Base-by-base conservation (phyloP, 2,797 vertebrate species). In the Pangasius macronema region DNA sequence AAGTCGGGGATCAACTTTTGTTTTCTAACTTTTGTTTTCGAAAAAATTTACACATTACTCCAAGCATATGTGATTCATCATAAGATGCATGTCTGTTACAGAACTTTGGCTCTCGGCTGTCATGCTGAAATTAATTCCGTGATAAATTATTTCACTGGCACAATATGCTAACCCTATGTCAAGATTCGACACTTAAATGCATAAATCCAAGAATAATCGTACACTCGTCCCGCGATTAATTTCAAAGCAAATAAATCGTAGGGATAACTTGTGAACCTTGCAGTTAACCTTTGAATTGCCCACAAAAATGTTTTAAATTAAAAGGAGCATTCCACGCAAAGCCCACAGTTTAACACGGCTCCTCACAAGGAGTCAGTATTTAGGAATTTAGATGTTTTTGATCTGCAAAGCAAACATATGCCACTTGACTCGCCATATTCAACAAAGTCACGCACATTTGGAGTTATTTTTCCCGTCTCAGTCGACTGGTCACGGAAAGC, bases 401-500 rank as follows among this genome's bases (percentile, higher is more conserved):
- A 88, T 85, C 76, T 75, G 84, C 61, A 49, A 39, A 85, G 87
- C 70, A 76, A 86, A 82, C 79, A 55, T 24, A 33, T 82, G 79
- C 79, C 83, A 82, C 83, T 81, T 55, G 75, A 75, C 55, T 77
- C 39, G 20, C 42, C 86, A 51, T 70, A 46, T 79, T 85, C 75
- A n/a, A 46, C 75, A 77, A 67, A 81, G n/a, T 80, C 82, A 86
- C 86, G 82, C 84, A 85, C 84, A 57, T 57, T 88, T 30, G 57
- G 76, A 82, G 83, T 61, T 88, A 65, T 88, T 88, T 88, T 85
- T 46, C 77, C 22, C 22, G 63, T 77, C 79, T 76, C 79, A 30
- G 33, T 68, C 49, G 20, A 63, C 84, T 30, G 80, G 79, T 88
- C 87, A 88, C 84, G 80, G 79, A 88, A 86, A 65, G 87, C 24